phyloP scores from a whole-genome alignment of 2,113 vertebrate genomes.

The Miniopterus natalensis region DNA sequence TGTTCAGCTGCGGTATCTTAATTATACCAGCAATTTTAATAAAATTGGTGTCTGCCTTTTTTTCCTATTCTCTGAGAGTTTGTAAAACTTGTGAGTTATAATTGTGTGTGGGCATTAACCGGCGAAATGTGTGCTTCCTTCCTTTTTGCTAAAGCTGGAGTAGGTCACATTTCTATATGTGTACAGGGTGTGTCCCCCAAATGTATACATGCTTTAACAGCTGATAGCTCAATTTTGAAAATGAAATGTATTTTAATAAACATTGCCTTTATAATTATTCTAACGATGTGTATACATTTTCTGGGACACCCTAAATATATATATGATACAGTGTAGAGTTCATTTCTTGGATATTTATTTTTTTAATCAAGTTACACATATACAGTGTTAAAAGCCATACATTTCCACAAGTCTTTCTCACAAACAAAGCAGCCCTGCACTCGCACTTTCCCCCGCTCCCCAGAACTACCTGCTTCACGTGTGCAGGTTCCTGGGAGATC shows the following conservation, averaged over 20 bases:
- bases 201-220: no score
- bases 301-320: no score
- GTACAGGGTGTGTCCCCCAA: no score
- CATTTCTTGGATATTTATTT: neutral
- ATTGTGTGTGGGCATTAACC: accelerated
- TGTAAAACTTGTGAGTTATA: no score
- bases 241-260: no score
- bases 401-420: neutral
- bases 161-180: neutral
- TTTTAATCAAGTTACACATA: neutral
- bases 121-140: accelerated
- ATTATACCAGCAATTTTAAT: neutral
- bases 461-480: neutral
- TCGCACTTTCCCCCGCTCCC: neutral
- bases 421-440: neutral
- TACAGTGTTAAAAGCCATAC: neutral
- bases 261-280: no score
- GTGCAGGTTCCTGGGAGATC: neutral
- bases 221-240: no score
- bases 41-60: neutral
- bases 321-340: neutral
- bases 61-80: neutral
- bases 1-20: neutral
- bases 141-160: neutral
- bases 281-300: no score